Percentiles rank a stretch among this genome's conserved stretches.
phyloP scores from a whole-genome alignment of 1,140 invertebrate species.

The Caerostris extrusa region DNA sequence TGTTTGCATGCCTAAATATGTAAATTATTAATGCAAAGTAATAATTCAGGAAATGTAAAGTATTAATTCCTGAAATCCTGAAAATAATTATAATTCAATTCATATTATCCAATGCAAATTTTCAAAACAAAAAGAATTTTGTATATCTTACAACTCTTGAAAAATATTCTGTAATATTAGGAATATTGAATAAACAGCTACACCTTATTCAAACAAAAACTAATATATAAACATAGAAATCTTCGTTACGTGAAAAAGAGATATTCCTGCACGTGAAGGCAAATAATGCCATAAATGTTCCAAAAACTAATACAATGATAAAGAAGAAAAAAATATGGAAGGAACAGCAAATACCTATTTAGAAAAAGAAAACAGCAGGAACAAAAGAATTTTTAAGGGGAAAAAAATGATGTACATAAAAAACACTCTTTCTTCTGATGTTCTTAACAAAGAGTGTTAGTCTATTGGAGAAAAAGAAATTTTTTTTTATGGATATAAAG shows the following conservation, averaged over 20 bases:
- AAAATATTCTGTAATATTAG: not conserved
- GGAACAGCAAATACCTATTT: not conserved
- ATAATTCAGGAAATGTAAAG: no score
- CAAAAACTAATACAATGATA: not conserved
- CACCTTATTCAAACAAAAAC: no score
- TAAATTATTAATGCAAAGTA: no score
- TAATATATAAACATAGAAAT: no score
- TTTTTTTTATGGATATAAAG: not conserved
- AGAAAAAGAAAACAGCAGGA: not conserved
- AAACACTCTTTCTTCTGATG: not conserved
- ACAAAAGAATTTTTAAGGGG: not conserved
- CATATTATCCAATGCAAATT: no score
- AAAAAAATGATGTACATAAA: not conserved
- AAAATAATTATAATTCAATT: no score
- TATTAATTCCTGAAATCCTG: no score
- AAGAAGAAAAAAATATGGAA: not conserved
- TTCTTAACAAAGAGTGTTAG: constrained; percentile 13
- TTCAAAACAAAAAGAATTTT: no score
- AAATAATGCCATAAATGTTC: not conserved
- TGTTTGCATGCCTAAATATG: no score
- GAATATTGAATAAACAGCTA: no score
- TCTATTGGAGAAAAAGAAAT: not conserved
- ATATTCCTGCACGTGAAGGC: not conserved
- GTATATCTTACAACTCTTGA: no score
- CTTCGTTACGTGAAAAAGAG: not conserved